Evolutionary conservation across 1,140 invertebrate species (phyloP).

Genomic region (Aphidius ervi): DNA sequence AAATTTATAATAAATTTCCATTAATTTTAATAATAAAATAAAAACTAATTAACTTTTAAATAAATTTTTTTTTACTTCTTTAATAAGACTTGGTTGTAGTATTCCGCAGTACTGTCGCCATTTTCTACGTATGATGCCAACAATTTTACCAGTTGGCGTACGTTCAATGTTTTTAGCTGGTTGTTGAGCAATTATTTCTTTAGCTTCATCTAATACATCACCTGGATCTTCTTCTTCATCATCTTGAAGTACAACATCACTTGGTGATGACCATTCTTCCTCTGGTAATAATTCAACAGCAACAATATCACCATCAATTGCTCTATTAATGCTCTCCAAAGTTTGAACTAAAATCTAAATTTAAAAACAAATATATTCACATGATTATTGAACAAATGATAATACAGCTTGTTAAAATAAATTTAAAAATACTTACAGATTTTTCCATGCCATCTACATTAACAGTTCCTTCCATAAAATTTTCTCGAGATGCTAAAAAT

Average conservation of each 20-base stretch:
- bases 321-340: conserved; percentile 80
- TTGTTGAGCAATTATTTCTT: conserved; percentile 47
- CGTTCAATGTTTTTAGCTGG: conserved; percentile 47
- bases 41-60: neutral
- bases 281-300: conserved; percentile 88
- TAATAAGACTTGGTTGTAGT: conserved; percentile 72
- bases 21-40: neutral
- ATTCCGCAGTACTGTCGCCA: conserved; percentile 98
- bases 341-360: conserved; percentile 85
- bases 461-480: conserved; percentile 92
- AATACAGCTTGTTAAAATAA: neutral
- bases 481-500: conserved; percentile 81
- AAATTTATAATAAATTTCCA: conserved; percentile 22
- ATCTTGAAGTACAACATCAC: conserved; percentile 79
- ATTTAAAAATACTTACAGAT: conserved; percentile 55
- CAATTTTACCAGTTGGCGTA: conserved; percentile 81
- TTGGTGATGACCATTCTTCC: conserved; percentile 83
- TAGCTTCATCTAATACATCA: conserved; percentile 64
- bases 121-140: conserved; percentile 93
- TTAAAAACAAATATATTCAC: conserved; percentile 9
- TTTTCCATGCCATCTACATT: conserved; percentile 74
- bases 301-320: conserved; percentile 94
- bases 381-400: too few species aligned
- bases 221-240: conserved; percentile 66
- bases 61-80: conserved; percentile 57